phyloP scores from a whole-genome alignment of 1,140 invertebrate species.

The Neodiprion pinetum region DNA sequence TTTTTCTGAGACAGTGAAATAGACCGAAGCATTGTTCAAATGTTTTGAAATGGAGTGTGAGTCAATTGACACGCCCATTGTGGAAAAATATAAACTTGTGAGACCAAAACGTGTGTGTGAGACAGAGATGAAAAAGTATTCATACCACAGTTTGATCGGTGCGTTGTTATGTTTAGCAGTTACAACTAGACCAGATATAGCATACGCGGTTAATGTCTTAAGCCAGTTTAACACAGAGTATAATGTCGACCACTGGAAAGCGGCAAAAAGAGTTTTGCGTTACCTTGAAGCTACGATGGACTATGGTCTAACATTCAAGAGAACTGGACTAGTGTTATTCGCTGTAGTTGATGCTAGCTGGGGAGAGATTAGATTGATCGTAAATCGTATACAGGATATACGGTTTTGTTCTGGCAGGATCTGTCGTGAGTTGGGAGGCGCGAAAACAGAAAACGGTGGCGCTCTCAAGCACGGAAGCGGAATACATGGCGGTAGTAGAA shows the following conservation, averaged over 20 bases:
- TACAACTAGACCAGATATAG: conserved; percentile 43
- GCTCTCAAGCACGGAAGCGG: conserved; percentile 22
- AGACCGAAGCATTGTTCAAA: conserved; percentile 6
- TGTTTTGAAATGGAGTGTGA: conserved; percentile 13
- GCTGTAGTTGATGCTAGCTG: conserved; percentile 43
- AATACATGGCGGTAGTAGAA: conserved; percentile 47
- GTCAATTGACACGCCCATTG: conserved; percentile 10
- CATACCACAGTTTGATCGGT: conserved; percentile 44
- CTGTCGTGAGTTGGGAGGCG: conserved; percentile 1
- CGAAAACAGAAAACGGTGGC: conserved; percentile 13
- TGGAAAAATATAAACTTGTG: not conserved
- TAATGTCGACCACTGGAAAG: conserved; percentile 20
- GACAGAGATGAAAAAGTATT: conserved; percentile 13
- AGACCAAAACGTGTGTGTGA: conserved; percentile 2
- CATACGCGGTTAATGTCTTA: conserved; percentile 33
- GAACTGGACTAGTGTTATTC: conserved; percentile 20
- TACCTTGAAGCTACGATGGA: conserved; percentile 29
- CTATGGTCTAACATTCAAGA: conserved; percentile 21
- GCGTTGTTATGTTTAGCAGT: conserved; percentile 37
- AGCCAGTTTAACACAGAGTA: conserved; percentile 30
- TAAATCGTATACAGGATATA: conserved; percentile 35
- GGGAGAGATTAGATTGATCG: conserved; percentile 34
- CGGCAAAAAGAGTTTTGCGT: conserved; percentile 29
- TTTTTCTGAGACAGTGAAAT: not conserved
- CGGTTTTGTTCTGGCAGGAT: not conserved